A percentile compares a stretch with the other conserved stretches of the same genome.
Conservation (phyloP, 2,113 vertebrate species). For the Campylorhamphus procurvoides region DNA sequence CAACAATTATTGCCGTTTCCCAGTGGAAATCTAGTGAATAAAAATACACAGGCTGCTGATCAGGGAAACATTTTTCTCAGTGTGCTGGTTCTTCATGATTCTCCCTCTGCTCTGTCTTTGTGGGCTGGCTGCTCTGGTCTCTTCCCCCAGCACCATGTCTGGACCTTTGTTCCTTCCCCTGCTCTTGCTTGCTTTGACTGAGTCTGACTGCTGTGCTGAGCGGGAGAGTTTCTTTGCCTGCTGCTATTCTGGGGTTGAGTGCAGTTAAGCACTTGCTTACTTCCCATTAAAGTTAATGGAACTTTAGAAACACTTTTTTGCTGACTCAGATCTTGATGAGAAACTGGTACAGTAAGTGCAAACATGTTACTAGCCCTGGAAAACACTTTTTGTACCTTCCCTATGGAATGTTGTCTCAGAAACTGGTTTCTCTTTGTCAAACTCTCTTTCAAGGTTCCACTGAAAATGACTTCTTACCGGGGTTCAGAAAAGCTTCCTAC, state of each 20-base stretch:
- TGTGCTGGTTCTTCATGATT: background rate
- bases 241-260: constrained; percentile 25
- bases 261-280: background rate
- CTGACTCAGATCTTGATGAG: constrained; percentile 25
- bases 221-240: constrained; percentile 12
- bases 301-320: background rate
- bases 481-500: background rate
- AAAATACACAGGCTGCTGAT: background rate
- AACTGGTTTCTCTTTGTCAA: background rate
- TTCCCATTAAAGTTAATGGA: constrained; percentile 30
- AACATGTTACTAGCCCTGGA: background rate
- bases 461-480: background rate
- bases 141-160: background rate
- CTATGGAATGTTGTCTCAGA: background rate
- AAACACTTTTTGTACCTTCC: background rate
- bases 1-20: background rate
- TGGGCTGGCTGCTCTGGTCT: background rate
- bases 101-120: background rate
- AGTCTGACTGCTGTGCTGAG: background rate
- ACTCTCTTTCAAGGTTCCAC: background rate
- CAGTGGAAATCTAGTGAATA: background rate
- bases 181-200: background rate
- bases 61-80: background rate
- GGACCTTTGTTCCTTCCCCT: background rate
- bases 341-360: background rate